These are phyloP conservation scores for Linnaemya tessellans DNA, from an alignment of 2,888 invertebrate genomes.

Conservation along the genomic window DNA sequence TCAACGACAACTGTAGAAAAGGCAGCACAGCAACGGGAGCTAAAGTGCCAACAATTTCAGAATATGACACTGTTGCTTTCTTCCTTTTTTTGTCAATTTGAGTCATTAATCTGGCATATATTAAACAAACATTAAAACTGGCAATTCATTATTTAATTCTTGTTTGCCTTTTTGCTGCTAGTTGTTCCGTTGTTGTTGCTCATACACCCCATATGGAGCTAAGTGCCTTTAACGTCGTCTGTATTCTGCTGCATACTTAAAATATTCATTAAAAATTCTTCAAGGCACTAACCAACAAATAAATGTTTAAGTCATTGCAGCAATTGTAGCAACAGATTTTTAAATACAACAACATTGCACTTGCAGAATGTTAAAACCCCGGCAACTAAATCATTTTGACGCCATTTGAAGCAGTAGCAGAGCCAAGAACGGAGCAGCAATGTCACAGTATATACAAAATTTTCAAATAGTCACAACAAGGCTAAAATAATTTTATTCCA, in stretches of 20 bases:
- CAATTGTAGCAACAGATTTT: constrained; percentile 71
- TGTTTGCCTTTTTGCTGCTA: constrained; percentile 2
- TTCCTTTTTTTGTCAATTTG: constrained; percentile 14
- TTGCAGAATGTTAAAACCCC: constrained; percentile 20
- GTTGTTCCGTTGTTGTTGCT: constrained; percentile 11
- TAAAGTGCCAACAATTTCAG: constrained; percentile 16
- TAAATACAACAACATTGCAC: constrained; percentile 45
- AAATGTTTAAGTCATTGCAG: background rate
- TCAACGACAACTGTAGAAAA: constrained; percentile 6
- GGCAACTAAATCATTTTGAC: constrained; percentile 79
- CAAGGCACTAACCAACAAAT: constrained; percentile 6
- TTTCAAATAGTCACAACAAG: constrained; percentile 18
- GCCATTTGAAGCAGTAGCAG: constrained; percentile 71
- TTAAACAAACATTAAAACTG: constrained; percentile 54
- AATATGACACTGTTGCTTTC: constrained; percentile 13
- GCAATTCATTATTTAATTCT: constrained; percentile 60
- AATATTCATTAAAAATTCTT: constrained; percentile 53
- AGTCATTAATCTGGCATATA: constrained; percentile 67
- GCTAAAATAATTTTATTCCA: constrained; percentile 23
- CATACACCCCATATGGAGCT: constrained; percentile 63
- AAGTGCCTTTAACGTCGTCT: constrained; percentile 39
- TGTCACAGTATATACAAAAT: constrained; percentile 76
- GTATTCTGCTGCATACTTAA: constrained; percentile 47
- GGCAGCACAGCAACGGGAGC: constrained; percentile 13
- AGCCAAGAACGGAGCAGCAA: constrained; percentile 47